Base-by-base conservation (phyloP, 2,797 vertebrate genomes). In the Toxotes lorentzi region DNA sequence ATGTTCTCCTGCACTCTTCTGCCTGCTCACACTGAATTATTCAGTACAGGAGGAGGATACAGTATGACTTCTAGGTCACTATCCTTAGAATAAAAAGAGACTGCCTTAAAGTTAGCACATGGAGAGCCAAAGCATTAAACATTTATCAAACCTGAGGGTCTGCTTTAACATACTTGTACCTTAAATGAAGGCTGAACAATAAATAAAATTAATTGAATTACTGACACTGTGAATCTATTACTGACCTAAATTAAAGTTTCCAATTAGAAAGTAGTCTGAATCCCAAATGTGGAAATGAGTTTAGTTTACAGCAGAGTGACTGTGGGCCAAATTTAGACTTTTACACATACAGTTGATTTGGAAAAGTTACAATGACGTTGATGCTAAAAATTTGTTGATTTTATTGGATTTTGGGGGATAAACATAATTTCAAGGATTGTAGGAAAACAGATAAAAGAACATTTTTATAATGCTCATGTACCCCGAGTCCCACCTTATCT, bases 21-120 rank as follows among this genome's bases (percentile, higher is more conserved):
- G 59, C 60, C 82, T 61, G 76, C 86, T 81, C 64, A 47, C 70
- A 2, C 63, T 92, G 76, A 90, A 92, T 91, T 84, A 91, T 91
- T 91, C 58, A 92, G 19, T 10, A 70, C 27, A 23, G 69, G 61
- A 70, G 70, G 53, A 79, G 19, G 69, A 71, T 69, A 69, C 60
- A 16, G 74, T 3, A 14, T 4, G 69, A 81, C 86, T 86, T 82
- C 87, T 78, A 45, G 86, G 80, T 83, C 83, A 67, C 74, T 24
- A 63, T 85, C 79, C 40, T 34, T 21, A 45, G 71, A 64, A 73
- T 53, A 38, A 50, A 70, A 38, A 72, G 24, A 83, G 5, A 24
- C 61, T 0, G 53, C 34, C 17, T 59, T 19, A 34, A 80, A 84
- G 48, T 87, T 73, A 56, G 73, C 47, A 70, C 66, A n/a, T 1